Base-by-base conservation (phyloP, 2,888 invertebrate genomes). In the Acronicta leporina region DNA sequence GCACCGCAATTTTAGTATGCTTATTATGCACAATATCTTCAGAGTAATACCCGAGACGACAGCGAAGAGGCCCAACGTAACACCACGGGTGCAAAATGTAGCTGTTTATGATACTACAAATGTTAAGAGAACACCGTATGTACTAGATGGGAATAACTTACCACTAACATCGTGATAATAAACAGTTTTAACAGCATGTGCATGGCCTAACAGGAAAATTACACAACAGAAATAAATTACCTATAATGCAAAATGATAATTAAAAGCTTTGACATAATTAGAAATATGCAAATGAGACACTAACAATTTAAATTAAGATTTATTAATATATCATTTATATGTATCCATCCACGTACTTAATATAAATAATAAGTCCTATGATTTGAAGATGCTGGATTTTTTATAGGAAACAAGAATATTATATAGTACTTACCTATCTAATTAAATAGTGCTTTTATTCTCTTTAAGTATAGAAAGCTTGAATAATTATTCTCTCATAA, bases 51-150 rank as follows among this genome's bases (percentile, higher is more conserved):
- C 89, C 25, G 92, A 92, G 84, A 79, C 77, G 77, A 78, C 87
- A 58, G 61, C 81, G 84, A 92, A 86, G 87, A 91, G 83, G 77
- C 71, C 82, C 33, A 81, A 78, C 59, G 77, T 77, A 75, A 89
- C 86, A 80, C 73, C 83, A 43, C 82, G 84, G 66, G 68, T 80
- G 45, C 73, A 85, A 69, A 85, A 83, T 61, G 86, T 87, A 57
- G 84, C 81, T 57, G 85, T 84, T 59, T 71, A 76, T 86, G 92
- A 89, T 70, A 79, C 83, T 63, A 75, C 82, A 79, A 83, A 75
- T 84, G 78, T 82, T 86, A 92, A 89, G 85, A 88, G 81, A 81
- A 77, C 63, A 69, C 85, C 87, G 90, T 90, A 90, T 87, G 90
- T 89, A 89, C 81, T 71, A 71, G 54, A 73, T 80, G 81, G 79